These are phyloP conservation scores for Spodoptera littoralis DNA, from an alignment of 2,888 invertebrate species.

Conservation along the genomic window DNA sequence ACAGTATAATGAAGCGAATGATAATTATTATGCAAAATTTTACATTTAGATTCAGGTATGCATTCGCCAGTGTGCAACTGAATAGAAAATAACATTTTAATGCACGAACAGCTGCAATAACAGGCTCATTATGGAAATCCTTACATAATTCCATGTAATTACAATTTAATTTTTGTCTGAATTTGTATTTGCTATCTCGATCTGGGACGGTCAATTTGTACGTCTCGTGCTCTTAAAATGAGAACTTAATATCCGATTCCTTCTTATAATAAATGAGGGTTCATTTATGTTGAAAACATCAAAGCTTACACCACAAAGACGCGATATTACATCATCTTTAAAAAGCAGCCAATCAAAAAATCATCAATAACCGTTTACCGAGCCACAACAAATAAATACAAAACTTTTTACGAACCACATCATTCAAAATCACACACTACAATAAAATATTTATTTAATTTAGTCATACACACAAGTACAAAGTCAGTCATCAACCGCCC, in stretches of 20 bases:
- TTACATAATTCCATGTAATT: slow-evolving; percentile 38
- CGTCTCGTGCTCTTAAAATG: slow-evolving; percentile 26
- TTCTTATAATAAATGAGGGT: slow-evolving; percentile 9
- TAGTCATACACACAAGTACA: slow-evolving; percentile 59
- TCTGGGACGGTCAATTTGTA: slow-evolving; percentile 30
- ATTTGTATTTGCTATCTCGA: slow-evolving; percentile 29
- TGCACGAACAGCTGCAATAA: slow-evolving; percentile 29
- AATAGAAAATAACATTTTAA: slow-evolving; percentile 36
- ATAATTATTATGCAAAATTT: slow-evolving; percentile 27
- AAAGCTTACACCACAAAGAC: neutral
- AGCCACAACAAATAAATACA: slow-evolving; percentile 49
- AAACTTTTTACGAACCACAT: slow-evolving; percentile 39
- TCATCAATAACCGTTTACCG: slow-evolving; percentile 48
- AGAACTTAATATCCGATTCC: slow-evolving; percentile 11
- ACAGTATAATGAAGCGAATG: slow-evolving; percentile 19
- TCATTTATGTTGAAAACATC: neutral
- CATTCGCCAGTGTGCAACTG: slow-evolving; percentile 24
- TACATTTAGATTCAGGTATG: slow-evolving; percentile 30
- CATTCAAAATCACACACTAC: slow-evolving; percentile 52
- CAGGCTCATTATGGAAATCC: slow-evolving; percentile 21
- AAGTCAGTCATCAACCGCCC: slow-evolving; percentile 66
- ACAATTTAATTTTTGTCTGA: slow-evolving; percentile 26
- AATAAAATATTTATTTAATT: slow-evolving; percentile 63
- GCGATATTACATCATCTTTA: slow-evolving; percentile 1
- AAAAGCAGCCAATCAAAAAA: slow-evolving; percentile 36